Evolutionary conservation across 2,888 invertebrate genomes (phyloP), one percentile per base, ranked within the genome.

Genomic region (Zele albiditarsus): DNA sequence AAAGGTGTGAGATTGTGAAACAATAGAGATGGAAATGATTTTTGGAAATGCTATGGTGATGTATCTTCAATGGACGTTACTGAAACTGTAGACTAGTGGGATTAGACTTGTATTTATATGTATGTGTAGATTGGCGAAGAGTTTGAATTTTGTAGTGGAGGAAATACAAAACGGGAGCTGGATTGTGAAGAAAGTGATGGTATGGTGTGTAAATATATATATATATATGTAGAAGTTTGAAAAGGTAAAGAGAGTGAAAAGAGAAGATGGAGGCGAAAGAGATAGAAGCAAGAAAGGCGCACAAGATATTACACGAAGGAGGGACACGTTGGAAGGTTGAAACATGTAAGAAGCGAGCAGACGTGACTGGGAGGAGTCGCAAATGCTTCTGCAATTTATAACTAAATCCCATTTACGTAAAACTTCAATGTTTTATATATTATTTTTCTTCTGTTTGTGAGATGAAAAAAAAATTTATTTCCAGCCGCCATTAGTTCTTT

Each of bases 111-210:
- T 53, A 5, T 38, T 38, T 38, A 8, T 38, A 38, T 8, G 38
- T 38, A 38, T 12, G 38, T 38, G 38, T 38, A n/a, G n/a, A n/a
- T n/a, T 46, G 46, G 1, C n/a, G 46, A 46, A 46, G 46, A 16
- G 46, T 46, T 46, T 46, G 16, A 16, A 46, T 46, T 46, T 46
- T 46, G n/a, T 27, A 10, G 27, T 58, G 57, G 20, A n/a, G n/a
- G 16, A 28, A 28, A 60, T 27, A 28, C 28, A 60, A 60, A 60
- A 60, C 60, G 12, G 60, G 28, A 60, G 60, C 60, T 60, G 60
- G n/a, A 60, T 25, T 14, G 20, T 58, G 57, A 58, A 58, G 57
- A 58, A 10, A 12, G 27, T 16, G 57, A 58, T 58, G 25, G 2
- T 8, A 53, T 60, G 25, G 25, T 23, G 20, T 25, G 10, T 58